Conservation (phyloP, 2,113 vertebrate species). For the Tachysurus vachellii region DNA sequence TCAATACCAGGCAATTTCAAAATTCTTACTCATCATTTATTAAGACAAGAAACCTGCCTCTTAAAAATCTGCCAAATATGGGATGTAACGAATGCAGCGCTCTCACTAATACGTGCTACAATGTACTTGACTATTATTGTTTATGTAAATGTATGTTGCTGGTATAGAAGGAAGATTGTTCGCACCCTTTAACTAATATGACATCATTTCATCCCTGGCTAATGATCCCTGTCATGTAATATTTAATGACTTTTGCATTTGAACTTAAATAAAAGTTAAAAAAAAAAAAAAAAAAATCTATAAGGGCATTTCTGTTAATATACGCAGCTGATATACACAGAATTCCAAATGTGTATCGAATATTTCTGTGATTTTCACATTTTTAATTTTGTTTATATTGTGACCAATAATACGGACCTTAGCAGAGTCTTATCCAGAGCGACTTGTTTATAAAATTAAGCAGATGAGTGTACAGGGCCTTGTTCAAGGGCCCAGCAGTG, state of each 20-base stretch:
- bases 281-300: neutral
- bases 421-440: too few relatives aligned
- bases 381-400: neutral
- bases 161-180: neutral
- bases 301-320: neutral
- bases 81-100: neutral
- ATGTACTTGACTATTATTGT: neutral
- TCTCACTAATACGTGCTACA: neutral
- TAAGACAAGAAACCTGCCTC: neutral
- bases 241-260: conserved; percentile 28
- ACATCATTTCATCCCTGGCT: neutral
- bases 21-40: neutral
- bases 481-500: too few relatives aligned
- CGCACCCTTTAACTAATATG: conserved; percentile 16
- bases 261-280: conserved; percentile 28
- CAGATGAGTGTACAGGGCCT: too few relatives aligned
- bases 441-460: too few relatives aligned
- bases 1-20: neutral
- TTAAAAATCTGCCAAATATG: neutral
- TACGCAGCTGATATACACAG: neutral
- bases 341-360: neutral
- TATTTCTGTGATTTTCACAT: neutral
- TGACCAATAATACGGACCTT: neutral
- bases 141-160: neutral
- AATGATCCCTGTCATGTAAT: neutral